Conservation (phyloP, 2,797 vertebrate species). For the Myripristis murdjan region DNA sequence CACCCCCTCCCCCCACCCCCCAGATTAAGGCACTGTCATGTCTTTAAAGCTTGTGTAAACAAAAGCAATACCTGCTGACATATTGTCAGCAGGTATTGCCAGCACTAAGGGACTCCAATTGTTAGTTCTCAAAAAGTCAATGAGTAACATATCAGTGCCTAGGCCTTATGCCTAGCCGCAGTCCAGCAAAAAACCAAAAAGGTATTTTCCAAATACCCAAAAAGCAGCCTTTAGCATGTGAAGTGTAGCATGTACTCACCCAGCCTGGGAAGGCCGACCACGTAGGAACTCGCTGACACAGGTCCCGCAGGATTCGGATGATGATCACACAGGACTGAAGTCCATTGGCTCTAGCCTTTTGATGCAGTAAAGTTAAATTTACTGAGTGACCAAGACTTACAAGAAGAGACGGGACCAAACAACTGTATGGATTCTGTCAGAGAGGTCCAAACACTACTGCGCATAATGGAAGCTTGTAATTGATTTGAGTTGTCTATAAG, state of each 20-base stretch:
- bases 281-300: constrained; percentile 96
- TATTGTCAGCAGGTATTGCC: too few species aligned
- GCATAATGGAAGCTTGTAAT: constrained; percentile 94
- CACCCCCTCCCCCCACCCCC: too few species aligned
- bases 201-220: background rate
- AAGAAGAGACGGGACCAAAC: constrained; percentile 71
- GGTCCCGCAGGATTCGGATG: constrained; percentile 97
- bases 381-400: constrained; percentile 74
- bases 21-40: too few species aligned
- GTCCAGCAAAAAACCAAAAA: background rate
- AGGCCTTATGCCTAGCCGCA: too few species aligned
- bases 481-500: constrained; percentile 70
- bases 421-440: constrained; percentile 70
- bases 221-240: background rate
- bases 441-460: constrained; percentile 96
- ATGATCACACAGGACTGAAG: constrained; percentile 98
- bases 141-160: too few species aligned
- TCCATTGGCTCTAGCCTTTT: constrained; percentile 99
- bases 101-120: too few species aligned
- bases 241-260: constrained; percentile 84
- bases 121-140: too few species aligned
- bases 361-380: constrained; percentile 91
- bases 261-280: constrained; percentile 99
- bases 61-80: too few species aligned
- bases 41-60: too few species aligned